Evolutionary conservation across 2,888 invertebrate species (phyloP).

Genomic region (Plagodis pulveraria): DNA sequence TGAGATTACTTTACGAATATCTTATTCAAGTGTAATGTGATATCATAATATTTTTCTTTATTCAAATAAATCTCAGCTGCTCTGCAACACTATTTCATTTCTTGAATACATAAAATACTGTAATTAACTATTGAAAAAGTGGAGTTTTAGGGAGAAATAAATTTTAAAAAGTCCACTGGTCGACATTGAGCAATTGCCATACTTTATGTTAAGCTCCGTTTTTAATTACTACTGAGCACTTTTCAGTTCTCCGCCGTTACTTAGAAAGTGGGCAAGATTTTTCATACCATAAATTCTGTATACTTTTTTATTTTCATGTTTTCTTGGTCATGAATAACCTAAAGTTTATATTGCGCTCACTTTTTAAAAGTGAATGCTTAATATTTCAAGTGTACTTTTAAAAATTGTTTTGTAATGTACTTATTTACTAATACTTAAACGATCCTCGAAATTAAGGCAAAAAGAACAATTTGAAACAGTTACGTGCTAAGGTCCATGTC

Average conservation of each 20-base stretch:
- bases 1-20: conserved; percentile 9
- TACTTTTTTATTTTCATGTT: conserved; percentile 29
- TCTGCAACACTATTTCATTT: conserved; percentile 25
- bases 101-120: conserved; percentile 32
- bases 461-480: too few relatives aligned
- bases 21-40: conserved; percentile 2
- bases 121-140: conserved; percentile 46
- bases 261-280: conserved; percentile 53
- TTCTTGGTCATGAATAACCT: not conserved
- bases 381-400: too few relatives aligned
- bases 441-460: too few relatives aligned
- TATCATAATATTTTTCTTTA: conserved; percentile 11
- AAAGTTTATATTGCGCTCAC: not conserved
- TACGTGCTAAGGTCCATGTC: too few relatives aligned
- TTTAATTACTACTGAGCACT: conserved; percentile 76
- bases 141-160: conserved; percentile 48
- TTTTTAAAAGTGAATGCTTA: too few relatives aligned
- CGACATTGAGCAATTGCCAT: conserved; percentile 75
- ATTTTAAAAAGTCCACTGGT: conserved; percentile 59
- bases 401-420: too few relatives aligned
- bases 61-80: conserved; percentile 28
- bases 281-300: conserved; percentile 42
- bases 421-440: too few relatives aligned
- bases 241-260: conserved; percentile 55
- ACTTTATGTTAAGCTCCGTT: conserved; percentile 72